Base-by-base conservation (phyloP, 2,797 vertebrate species). In the Rhabdomys pumilio region DNA sequence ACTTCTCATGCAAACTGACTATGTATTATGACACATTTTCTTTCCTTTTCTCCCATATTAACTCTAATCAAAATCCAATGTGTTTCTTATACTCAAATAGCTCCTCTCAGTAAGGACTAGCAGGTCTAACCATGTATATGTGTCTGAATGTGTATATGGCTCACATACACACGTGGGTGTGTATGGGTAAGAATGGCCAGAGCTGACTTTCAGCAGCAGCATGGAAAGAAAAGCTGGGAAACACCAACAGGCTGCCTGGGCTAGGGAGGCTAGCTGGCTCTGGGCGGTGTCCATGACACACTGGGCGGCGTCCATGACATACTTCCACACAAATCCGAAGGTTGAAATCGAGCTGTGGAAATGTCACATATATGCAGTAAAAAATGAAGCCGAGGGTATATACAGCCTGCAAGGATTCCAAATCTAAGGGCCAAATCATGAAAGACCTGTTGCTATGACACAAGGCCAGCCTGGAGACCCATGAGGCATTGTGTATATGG, bases 281-380 rank as follows among this genome's bases (percentile, higher is more conserved):
- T 34, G 72, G 72, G 79, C 29, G 2, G 11, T 3, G 3, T 72
- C 22, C 26, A 86, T 86, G 85, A 69, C 91, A 92, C 67, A 79
- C 61, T 53, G 44, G 44, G 44, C 4, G 2, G 11, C 3, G 3
- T 72, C 22, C 26, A 86, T 86, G 85, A 69, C 91, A 92, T 61
- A 79, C 61, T 53, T 82, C 72, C 55, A 89, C 91, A n/a, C 93
- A 91, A 79, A 94, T 75, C 38, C 86, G 24, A 92, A 82, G 38
- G 65, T 3, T 73, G 53, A 83, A 85, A 81, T 92, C 76, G 90
- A 95, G 95, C 95, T 17, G 89, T n/a, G 38, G n/a, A n/a, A 92
- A 83, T 38, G 61, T n/a, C 83, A 65, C 50, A 61, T 47, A 41
- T 63, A 50, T 93, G 55, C 44, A 57, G 14, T 50, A 85, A 31